A percentile compares a stretch with the other conserved stretches of the same genome.
phyloP scores from a whole-genome alignment of 2,113 vertebrate genomes.

The Romanogobio albipinnatus region DNA sequence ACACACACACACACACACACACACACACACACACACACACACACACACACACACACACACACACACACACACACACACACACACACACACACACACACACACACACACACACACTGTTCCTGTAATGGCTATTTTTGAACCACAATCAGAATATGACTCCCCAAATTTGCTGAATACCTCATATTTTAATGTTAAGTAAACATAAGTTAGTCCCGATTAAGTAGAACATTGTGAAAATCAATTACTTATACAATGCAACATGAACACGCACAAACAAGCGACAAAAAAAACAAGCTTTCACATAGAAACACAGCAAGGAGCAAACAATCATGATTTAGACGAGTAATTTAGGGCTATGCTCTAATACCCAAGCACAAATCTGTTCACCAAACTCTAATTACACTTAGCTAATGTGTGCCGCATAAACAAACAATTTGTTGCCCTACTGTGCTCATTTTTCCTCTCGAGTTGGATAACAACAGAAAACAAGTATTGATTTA shows the following conservation, averaged over 20 bases:
- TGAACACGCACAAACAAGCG: neutral
- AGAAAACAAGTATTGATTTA: constrained; percentile 40
- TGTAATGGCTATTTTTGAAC: neutral
- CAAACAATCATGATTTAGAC: constrained; percentile 15
- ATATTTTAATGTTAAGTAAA: neutral
- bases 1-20: neutral
- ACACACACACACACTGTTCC: neutral
- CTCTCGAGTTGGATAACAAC: constrained; percentile 21
- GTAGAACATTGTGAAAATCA: neutral
- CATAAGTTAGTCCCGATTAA: neutral
- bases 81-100: no score
- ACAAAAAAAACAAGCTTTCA: neutral
- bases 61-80: neutral
- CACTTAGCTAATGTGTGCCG: constrained; percentile 28
- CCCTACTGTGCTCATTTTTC: constrained; percentile 23
- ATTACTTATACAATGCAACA: neutral
- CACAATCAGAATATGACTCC: neutral
- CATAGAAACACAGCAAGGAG: neutral
- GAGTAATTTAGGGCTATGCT: constrained; percentile 14
- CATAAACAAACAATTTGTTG: constrained; percentile 32
- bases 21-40: neutral
- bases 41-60: neutral
- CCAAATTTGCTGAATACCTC: neutral
- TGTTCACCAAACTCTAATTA: constrained; percentile 45
- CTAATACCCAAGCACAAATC: constrained; percentile 28